Conservation (phyloP, 2,113 vertebrate species). For the Baryphthengus martii region DNA sequence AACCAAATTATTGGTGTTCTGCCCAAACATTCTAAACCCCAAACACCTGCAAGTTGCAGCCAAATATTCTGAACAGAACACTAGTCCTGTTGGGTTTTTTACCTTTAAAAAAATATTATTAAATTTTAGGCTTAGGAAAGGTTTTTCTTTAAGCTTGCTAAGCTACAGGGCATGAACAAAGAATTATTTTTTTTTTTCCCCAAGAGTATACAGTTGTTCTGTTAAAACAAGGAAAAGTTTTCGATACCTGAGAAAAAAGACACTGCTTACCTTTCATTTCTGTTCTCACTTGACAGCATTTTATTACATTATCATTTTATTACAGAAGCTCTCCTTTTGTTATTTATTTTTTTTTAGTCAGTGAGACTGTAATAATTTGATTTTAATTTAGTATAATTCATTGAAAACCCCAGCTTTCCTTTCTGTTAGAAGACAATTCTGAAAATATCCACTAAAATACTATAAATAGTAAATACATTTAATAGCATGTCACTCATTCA, state of each 20-base stretch:
- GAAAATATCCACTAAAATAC: not conserved
- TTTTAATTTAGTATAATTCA: not conserved
- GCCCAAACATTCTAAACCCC: slow-evolving; percentile 31
- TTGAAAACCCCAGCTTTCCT: not conserved
- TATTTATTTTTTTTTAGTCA: not conserved
- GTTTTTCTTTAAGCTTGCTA: not conserved
- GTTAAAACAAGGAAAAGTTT: not conserved
- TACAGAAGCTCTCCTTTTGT: not conserved
- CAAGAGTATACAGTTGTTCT: not conserved
- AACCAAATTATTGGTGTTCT: slow-evolving; percentile 48
- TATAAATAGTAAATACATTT: not conserved
- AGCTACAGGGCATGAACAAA: not conserved
- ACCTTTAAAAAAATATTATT: not conserved
- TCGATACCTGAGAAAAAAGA: not conserved
- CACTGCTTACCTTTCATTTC: not conserved
- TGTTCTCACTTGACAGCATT: not conserved
- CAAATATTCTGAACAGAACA: not conserved
- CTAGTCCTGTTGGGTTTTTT: not conserved
- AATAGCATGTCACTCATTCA: not conserved
- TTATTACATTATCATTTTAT: not conserved
- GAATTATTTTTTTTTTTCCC: not conserved
- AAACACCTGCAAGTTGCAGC: slow-evolving; percentile 30
- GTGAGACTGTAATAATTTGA: not conserved
- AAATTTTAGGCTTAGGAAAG: not conserved
- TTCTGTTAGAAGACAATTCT: not conserved